Conservation (phyloP, 2,888 invertebrate genomes). For the Leucozona laternaria region DNA sequence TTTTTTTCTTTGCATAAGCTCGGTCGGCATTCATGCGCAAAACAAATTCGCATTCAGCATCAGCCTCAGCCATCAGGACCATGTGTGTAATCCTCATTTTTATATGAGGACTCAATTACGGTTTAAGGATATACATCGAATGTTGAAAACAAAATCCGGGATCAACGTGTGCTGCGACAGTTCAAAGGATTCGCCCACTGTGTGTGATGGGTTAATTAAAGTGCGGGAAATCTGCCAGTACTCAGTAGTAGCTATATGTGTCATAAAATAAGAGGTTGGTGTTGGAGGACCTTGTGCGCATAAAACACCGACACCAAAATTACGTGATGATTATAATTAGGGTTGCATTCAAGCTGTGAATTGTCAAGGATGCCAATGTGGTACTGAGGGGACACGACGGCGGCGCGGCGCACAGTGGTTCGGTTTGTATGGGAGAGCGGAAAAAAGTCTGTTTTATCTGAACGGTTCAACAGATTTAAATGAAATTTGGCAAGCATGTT, state of each 20-base stretch:
- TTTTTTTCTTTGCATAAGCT: slow-evolving; percentile 21
- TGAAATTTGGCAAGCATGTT: too few relatives aligned
- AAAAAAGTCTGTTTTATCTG: too few relatives aligned
- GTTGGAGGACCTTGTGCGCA: background rate
- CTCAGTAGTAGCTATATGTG: background rate
- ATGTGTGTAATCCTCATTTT: slow-evolving; percentile 59
- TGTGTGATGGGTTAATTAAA: slow-evolving; percentile 63
- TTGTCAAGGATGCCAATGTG: slow-evolving; percentile 9
- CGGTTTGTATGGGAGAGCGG: too few relatives aligned
- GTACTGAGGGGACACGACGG: too few relatives aligned
- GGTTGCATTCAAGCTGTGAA: slow-evolving; percentile 59
- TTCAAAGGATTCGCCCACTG: slow-evolving; percentile 55
- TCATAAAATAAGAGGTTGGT: background rate
- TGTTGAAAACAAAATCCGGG: slow-evolving; percentile 53
- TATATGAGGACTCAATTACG: slow-evolving; percentile 66
- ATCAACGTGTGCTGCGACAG: slow-evolving; percentile 34
- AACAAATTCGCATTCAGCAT: slow-evolving; percentile 23
- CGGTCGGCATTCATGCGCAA: background rate
- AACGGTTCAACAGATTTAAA: too few relatives aligned
- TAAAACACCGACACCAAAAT: slow-evolving; percentile 54
- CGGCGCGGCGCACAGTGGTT: too few relatives aligned
- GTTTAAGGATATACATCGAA: slow-evolving; percentile 28
- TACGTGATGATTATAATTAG: slow-evolving; percentile 71
- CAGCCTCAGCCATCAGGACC: slow-evolving; percentile 1
- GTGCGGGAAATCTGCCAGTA: slow-evolving; percentile 45